Evolutionary conservation across 2,797 vertebrate genomes (phyloP).

Genomic region (Parauchenoglanis ngamensis): DNA sequence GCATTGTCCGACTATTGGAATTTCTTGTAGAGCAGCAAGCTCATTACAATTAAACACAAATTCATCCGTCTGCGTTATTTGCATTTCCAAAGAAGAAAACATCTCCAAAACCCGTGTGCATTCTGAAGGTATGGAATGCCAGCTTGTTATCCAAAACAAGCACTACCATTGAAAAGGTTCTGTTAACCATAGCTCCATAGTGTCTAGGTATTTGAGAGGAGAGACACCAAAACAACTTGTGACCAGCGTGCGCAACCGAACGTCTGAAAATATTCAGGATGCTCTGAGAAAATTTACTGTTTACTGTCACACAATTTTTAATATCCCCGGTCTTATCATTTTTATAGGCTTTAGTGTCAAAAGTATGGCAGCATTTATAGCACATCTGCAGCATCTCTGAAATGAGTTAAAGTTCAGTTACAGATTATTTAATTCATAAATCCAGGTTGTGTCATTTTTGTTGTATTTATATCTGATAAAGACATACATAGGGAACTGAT

Average conservation of each 20-base stretch:
- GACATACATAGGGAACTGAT: slow-evolving; percentile 13
- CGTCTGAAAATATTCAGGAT: background rate
- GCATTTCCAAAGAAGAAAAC: slow-evolving; percentile 26
- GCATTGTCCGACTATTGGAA: background rate
- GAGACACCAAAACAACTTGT: slow-evolving; percentile 30
- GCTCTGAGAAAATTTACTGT: background rate
- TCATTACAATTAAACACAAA: slow-evolving; percentile 32
- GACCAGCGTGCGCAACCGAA: background rate
- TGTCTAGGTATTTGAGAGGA: background rate
- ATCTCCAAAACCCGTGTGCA: background rate
- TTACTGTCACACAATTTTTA: background rate
- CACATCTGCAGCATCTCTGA: background rate
- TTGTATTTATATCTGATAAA: background rate
- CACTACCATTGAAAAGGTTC: slow-evolving; percentile 4
- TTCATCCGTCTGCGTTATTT: slow-evolving; percentile 14
- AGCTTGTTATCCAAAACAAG: slow-evolving; percentile 34
- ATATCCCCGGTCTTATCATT: background rate
- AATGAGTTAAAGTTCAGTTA: background rate
- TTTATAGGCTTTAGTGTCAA: background rate
- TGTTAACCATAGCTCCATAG: background rate
- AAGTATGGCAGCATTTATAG: background rate
- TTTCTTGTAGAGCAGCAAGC: background rate
- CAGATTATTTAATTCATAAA: slow-evolving; percentile 10
- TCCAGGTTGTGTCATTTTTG: slow-evolving; percentile 11
- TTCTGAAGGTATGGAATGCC: slow-evolving; percentile 16